Evolutionary conservation across 2,888 invertebrate species (phyloP).

Genomic region (Kryphioiulus occultus): DNA sequence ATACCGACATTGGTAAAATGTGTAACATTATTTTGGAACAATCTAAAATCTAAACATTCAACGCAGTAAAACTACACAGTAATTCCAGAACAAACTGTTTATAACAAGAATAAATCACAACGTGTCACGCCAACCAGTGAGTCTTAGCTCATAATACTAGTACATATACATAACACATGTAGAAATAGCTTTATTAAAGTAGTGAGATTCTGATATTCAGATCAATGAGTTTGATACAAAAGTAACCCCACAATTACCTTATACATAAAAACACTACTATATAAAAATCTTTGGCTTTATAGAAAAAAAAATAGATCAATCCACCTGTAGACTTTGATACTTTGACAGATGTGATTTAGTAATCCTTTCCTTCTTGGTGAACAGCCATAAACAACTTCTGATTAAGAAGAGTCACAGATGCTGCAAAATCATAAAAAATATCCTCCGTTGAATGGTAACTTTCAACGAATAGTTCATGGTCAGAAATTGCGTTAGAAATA

Average conservation of each 20-base stretch:
- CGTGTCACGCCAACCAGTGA: not conserved
- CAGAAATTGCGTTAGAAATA: constrained; percentile 59
- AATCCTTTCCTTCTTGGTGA: constrained; percentile 47
- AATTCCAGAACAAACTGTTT: no score
- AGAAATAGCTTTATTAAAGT: not conserved
- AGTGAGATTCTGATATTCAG: not conserved
- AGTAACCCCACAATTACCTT: not conserved
- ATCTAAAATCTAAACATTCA: no score
- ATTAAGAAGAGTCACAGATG: constrained; percentile 68
- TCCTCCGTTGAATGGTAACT: not conserved
- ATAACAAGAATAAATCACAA: no score
- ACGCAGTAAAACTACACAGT: no score
- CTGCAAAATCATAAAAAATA: constrained; percentile 50
- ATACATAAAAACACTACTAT: not conserved
- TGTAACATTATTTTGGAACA: no score
- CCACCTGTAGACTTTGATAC: not conserved
- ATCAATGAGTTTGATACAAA: not conserved
- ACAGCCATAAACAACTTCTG: constrained; percentile 75
- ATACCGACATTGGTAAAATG: no score
- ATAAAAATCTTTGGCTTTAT: not conserved
- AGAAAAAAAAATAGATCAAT: not conserved
- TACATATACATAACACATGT: not conserved
- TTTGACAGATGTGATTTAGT: not conserved
- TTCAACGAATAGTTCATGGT: not conserved
- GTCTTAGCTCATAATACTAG: not conserved